Evolutionary conservation across 2,888 invertebrate species (phyloP).

Genomic region (Drosophila mettleri): DNA sequence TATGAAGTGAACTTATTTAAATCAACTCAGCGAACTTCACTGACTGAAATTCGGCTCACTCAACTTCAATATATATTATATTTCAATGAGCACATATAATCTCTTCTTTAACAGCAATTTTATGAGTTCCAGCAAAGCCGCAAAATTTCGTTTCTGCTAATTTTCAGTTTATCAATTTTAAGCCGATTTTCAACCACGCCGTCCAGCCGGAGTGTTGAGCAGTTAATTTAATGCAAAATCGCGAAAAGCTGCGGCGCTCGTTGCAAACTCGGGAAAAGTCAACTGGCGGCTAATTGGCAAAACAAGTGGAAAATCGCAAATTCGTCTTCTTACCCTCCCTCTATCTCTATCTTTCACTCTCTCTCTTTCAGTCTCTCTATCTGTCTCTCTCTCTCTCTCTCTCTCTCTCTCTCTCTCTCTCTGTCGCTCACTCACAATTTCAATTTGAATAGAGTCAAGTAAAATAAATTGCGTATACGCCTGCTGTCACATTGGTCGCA

Average conservation of each 20-base stretch:
- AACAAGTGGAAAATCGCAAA: conserved; percentile 79
- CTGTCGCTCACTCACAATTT: neutral
- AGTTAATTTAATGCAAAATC: conserved; percentile 61
- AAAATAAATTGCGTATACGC: conserved; percentile 68
- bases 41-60: no score
- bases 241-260: conserved; percentile 29
- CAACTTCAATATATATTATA: neutral
- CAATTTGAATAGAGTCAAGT: conserved; percentile 40
- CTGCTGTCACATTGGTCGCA: conserved; percentile 38
- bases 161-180: conserved; percentile 23
- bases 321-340: conserved; percentile 17
- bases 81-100: neutral
- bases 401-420: neutral
- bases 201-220: conserved; percentile 28
- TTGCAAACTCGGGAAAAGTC: conserved; percentile 59
- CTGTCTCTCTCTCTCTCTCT: neutral
- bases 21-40: no score
- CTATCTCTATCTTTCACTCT: no score
- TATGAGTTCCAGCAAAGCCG: neutral
- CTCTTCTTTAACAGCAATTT: neutral
- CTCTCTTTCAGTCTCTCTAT: no score
- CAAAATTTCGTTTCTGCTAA: conserved; percentile 29
- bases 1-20: no score
- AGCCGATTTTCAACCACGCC: conserved; percentile 29
- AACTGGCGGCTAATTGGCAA: conserved; percentile 79